Evolutionary conservation across 2,113 vertebrate species (phyloP).

Genomic region (Anser cygnoides): DNA sequence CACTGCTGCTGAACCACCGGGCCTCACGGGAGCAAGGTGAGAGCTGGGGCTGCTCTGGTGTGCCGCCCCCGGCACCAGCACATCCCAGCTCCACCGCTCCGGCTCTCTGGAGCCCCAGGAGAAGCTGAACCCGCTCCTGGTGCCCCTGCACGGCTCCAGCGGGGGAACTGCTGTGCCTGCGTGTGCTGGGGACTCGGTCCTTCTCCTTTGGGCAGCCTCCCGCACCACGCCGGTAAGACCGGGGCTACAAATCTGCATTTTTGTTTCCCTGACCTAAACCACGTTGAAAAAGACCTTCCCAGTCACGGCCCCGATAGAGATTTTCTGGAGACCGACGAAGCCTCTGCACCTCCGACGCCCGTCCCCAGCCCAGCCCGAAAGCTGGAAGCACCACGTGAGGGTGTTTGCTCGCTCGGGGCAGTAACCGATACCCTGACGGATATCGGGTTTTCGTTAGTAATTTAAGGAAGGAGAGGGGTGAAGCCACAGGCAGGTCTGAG

Average conservation of each 20-base stretch:
- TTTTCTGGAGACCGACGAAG: not conserved
- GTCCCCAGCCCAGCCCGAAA: not conserved
- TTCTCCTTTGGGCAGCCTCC: not conserved
- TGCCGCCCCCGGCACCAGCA: too few species aligned
- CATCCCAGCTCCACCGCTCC: too few species aligned
- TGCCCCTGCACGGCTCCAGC: not conserved
- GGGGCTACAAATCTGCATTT: not conserved
- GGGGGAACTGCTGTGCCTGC: not conserved
- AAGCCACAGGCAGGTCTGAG: not conserved
- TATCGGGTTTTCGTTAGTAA: not conserved
- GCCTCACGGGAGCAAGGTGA: rapidly evolving
- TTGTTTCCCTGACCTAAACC: not conserved
- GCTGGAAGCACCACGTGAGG: rapidly evolving
- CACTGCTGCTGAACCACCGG: not conserved
- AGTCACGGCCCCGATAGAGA: not conserved
- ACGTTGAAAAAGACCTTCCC: not conserved
- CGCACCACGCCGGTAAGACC: rapidly evolving
- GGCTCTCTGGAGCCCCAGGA: too few species aligned
- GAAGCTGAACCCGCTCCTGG: not conserved
- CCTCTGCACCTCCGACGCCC: not conserved
- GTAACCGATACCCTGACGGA: not conserved
- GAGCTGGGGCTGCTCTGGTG: too few species aligned
- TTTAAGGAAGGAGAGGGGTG: not conserved
- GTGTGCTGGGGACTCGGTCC: not conserved
- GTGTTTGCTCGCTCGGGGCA: not conserved